Evolutionary conservation across 1,140 invertebrate species (phyloP).

Genomic region (Drosophila miranda): DNA sequence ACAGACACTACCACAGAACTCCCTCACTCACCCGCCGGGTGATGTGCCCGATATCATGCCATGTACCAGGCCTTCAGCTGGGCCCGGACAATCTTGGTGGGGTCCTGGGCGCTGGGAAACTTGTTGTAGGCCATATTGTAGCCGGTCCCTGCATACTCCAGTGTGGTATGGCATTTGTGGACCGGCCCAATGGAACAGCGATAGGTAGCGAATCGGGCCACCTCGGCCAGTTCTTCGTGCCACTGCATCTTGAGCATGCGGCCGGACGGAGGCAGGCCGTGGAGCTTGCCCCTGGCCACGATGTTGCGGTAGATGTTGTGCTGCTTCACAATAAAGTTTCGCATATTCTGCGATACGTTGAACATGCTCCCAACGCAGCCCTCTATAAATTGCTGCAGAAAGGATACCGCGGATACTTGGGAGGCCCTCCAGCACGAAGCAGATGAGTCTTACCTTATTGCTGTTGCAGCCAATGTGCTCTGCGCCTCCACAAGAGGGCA

Average conservation of each 20-base stretch:
- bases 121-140: constrained; percentile 13
- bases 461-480: no score
- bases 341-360: background rate
- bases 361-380: no score
- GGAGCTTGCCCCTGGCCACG: constrained; percentile 18
- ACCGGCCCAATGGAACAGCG: background rate
- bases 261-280: background rate
- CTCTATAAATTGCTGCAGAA: no score
- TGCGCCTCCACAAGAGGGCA: no score
- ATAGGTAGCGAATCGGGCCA: constrained; percentile 10
- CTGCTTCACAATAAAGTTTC: constrained; percentile 3
- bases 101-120: background rate
- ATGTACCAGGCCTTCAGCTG: constrained; percentile 26
- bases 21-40: background rate
- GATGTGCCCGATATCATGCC: background rate
- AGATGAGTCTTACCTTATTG: no score
- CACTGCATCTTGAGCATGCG: constrained; percentile 30
- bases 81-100: background rate
- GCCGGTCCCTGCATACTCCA: background rate
- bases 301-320: constrained; percentile 30
- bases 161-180: background rate
- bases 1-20: background rate
- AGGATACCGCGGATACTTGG: no score
- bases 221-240: constrained; percentile 16
- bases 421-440: no score